Conservation (phyloP, 2,113 vertebrate genomes). For the Forbesichthys papilliferus region DNA sequence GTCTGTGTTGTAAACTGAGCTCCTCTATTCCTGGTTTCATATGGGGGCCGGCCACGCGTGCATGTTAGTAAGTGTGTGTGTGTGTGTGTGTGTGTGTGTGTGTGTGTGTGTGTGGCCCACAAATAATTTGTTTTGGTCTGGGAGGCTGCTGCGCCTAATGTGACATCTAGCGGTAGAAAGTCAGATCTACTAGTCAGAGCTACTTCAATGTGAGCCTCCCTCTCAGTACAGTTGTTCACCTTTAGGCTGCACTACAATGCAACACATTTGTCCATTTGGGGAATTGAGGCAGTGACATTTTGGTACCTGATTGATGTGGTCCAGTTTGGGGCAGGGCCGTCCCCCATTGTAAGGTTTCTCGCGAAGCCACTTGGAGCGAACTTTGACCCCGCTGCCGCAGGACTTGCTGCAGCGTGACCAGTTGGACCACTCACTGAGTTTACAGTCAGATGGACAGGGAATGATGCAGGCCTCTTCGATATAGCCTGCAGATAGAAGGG, state of each 20-base stretch:
- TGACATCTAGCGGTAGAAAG: no score
- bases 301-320: constrained; percentile 94
- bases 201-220: no score
- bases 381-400: constrained; percentile 96
- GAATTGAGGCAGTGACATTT: neutral
- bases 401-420: constrained; percentile 98
- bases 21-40: no score
- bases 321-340: constrained; percentile 94
- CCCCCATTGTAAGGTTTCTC: constrained; percentile 97
- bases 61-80: no score
- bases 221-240: neutral
- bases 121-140: no score
- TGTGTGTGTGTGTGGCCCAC: no score
- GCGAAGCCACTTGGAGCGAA: constrained; percentile 95
- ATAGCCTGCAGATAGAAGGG: constrained; percentile 77
- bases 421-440: constrained; percentile 98
- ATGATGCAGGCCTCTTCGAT: constrained; percentile 98
- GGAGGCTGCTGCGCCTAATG: no score
- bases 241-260: neutral
- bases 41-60: no score
- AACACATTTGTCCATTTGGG: neutral
- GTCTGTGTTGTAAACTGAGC: no score
- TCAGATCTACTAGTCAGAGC: no score
- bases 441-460: constrained; percentile 95
- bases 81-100: no score